Conservation (phyloP, 2,113 vertebrate genomes). For the Toxotes chatareus region DNA sequence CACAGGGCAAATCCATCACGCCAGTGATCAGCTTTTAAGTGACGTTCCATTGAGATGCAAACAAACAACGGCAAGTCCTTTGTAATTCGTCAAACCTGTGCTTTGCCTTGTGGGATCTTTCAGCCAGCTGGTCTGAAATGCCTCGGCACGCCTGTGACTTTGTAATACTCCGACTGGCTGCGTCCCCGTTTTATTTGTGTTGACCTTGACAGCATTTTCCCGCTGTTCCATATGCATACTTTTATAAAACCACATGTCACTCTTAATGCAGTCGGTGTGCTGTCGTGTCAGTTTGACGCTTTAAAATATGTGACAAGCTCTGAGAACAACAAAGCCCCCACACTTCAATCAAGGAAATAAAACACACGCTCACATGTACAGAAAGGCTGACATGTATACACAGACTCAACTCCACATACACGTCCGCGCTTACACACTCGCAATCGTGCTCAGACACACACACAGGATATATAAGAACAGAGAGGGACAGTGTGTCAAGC, state of each 20-base stretch:
- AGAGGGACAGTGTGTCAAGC: constrained; percentile 42
- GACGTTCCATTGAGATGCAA: constrained; percentile 38
- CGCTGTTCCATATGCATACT: constrained; percentile 51
- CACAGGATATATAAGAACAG: constrained; percentile 18
- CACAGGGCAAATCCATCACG: constrained; percentile 22
- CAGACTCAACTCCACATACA: constrained; percentile 3
- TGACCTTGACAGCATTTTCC: constrained; percentile 69
- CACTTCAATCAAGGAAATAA: constrained; percentile 68
- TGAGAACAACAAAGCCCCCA: constrained; percentile 69
- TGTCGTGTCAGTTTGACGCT: constrained; percentile 56
- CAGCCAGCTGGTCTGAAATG: constrained; percentile 55
- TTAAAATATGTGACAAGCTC: constrained; percentile 74
- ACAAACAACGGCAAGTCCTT: constrained; percentile 48
- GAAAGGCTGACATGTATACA: constrained; percentile 14
- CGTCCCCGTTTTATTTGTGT: constrained; percentile 47
- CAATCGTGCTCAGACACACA: constrained; percentile 29
- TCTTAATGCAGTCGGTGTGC: constrained; percentile 57
- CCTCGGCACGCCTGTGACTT: constrained; percentile 45
- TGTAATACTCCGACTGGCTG: constrained; percentile 22
- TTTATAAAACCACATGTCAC: constrained; percentile 62
- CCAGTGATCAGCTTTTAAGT: constrained; percentile 22
- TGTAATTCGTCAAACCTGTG: constrained; percentile 54
- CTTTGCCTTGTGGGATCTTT: constrained; percentile 50
- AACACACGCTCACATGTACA: constrained; percentile 12
- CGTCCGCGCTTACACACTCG: background rate